These are phyloP conservation scores for Ferrisia virgata DNA, from an alignment of 2,888 invertebrate genomes.

Conservation along the genomic window DNA sequence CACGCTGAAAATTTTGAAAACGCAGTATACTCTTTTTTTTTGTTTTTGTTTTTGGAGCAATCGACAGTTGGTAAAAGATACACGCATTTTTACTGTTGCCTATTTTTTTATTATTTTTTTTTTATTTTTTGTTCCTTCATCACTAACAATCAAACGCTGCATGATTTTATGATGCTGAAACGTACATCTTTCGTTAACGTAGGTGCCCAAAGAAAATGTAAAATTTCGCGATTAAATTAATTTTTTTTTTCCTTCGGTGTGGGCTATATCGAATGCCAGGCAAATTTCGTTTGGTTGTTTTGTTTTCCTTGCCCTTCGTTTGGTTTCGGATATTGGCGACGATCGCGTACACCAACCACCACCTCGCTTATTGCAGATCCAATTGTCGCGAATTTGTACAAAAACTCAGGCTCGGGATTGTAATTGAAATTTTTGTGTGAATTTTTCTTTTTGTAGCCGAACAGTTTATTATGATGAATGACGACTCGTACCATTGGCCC, in stretches of 20 bases:
- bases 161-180: background rate
- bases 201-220: too few species aligned
- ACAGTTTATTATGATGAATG: conserved; percentile 43
- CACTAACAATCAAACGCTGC: conserved; percentile 13
- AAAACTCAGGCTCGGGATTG: background rate
- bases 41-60: too few species aligned
- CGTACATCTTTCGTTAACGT: too few species aligned
- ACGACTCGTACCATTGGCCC: conserved; percentile 44
- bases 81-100: background rate
- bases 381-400: background rate
- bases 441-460: conserved; percentile 42
- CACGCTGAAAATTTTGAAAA: background rate
- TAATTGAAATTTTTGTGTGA: conserved; percentile 8
- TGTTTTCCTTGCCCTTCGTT: too few species aligned
- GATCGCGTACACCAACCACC: too few species aligned
- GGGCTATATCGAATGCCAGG: too few species aligned
- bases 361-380: too few species aligned
- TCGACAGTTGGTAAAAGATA: background rate
- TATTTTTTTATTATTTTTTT: background rate
- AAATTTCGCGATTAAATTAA: background rate
- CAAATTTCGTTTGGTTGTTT: too few species aligned
- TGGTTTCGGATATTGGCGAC: too few species aligned
- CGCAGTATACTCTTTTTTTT: background rate
- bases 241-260: too few species aligned
- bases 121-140: background rate